phyloP scores from a whole-genome alignment of 2,888 invertebrate genomes.

The Tanypteryx hageni region DNA sequence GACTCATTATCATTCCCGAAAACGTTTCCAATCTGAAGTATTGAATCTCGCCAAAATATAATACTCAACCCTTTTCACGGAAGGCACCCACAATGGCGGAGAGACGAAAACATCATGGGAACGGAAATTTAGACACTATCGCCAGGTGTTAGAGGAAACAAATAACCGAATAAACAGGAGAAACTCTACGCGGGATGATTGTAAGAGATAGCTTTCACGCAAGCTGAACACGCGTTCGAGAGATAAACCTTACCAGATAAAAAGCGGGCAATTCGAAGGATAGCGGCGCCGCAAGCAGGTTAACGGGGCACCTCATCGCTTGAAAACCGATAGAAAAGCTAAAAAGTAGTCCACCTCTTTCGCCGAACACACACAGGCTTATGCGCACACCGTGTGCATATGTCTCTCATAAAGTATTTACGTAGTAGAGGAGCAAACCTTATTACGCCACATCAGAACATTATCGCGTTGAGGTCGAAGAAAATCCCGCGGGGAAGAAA shows the following conservation, averaged over 20 bases:
- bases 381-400: not conserved
- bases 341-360: not conserved
- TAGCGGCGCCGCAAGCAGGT: constrained; percentile 1
- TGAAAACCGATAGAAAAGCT: not conserved
- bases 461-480: not conserved
- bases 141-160: not conserved
- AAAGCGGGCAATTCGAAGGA: constrained; percentile 32
- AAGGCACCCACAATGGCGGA: not conserved
- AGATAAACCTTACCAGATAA: constrained; percentile 9
- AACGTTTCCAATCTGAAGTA: too few relatives aligned
- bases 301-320: not conserved
- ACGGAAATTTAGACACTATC: not conserved
- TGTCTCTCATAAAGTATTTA: not conserved
- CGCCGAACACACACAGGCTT: not conserved
- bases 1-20: too few relatives aligned
- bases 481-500: not conserved
- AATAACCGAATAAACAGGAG: constrained; percentile 30
- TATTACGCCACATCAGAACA: not conserved
- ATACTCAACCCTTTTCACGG: not conserved
- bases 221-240: constrained; percentile 20
- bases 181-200: not conserved
- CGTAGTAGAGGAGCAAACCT: not conserved
- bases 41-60: too few relatives aligned
- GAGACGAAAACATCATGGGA: not conserved
- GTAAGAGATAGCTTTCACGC: constrained; percentile 21